A percentile compares a stretch with the other conserved stretches of the same genome.
phyloP scores from a whole-genome alignment of 2,888 invertebrate genomes.

The Seladonia tumulorum region DNA sequence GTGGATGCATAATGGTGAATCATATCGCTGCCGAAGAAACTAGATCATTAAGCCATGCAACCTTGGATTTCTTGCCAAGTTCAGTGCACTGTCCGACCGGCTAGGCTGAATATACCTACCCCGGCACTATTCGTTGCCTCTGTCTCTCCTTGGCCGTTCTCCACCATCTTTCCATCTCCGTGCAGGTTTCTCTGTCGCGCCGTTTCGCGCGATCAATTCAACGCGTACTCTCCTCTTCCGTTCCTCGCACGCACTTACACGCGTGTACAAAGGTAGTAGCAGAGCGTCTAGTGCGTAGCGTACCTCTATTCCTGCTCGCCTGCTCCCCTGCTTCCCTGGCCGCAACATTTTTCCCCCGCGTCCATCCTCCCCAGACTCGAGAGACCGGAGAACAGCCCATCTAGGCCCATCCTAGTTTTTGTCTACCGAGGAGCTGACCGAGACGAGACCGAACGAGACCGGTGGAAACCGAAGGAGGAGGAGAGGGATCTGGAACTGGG shows the following conservation, averaged over 20 bases:
- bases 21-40: slow-evolving; percentile 78
- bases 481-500: slow-evolving; percentile 58
- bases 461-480: not conserved
- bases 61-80: slow-evolving; percentile 83
- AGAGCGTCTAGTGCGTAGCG: slow-evolving; percentile 1
- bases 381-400: slow-evolving; percentile 68
- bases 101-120: slow-evolving; percentile 72
- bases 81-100: slow-evolving; percentile 80
- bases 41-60: slow-evolving; percentile 82
- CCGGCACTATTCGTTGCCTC: slow-evolving; percentile 59
- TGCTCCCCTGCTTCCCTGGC: slow-evolving; percentile 2
- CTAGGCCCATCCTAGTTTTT: slow-evolving; percentile 82
- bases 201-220: slow-evolving; percentile 42
- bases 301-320: not conserved
- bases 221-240: slow-evolving; percentile 24
- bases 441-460: not conserved
- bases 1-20: slow-evolving; percentile 77
- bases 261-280: slow-evolving; percentile 26
- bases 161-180: slow-evolving; percentile 15
- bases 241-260: slow-evolving; percentile 49
- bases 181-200: slow-evolving; percentile 2
- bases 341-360: slow-evolving; percentile 27
- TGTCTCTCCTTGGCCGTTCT: not conserved
- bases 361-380: not conserved
- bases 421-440: slow-evolving; percentile 59